Percentiles rank a stretch among this genome's conserved stretches.
Conservation (phyloP, 2,797 vertebrate species). For the Semaprochilodus insignis region DNA sequence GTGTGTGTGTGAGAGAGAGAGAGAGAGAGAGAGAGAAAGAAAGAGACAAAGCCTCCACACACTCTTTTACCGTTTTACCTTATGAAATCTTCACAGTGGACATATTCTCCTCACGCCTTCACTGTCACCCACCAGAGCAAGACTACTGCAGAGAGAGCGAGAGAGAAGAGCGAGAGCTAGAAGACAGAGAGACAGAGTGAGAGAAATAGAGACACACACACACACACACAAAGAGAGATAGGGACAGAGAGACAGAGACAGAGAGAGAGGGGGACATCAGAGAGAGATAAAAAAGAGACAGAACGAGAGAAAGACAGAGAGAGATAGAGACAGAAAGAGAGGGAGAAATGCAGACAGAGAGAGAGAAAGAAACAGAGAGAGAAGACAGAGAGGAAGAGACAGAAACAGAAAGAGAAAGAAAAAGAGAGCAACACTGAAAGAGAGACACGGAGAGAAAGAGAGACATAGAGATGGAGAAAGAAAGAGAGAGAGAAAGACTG, state of each 20-base stretch:
- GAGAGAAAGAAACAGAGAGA: too few species aligned
- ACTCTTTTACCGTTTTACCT: slow-evolving; percentile 38
- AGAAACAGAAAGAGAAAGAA: not conserved
- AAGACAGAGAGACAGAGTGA: not conserved
- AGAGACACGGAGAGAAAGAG: not conserved
- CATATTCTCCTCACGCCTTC: slow-evolving; percentile 30
- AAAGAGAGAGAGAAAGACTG: too few species aligned
- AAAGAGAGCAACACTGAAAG: not conserved
- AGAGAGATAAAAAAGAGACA: too few species aligned
- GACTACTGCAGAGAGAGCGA: slow-evolving; percentile 9
- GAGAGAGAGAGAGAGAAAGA: not conserved
- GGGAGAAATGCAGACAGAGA: too few species aligned
- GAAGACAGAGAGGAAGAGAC: too few species aligned
- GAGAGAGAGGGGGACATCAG: not conserved
- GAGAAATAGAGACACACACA: not conserved
- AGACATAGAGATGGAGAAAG: too few species aligned
- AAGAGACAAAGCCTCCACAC: slow-evolving; percentile 21
- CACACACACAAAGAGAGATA: not conserved
- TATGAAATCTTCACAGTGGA: slow-evolving; percentile 50
- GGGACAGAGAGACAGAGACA: not conserved
- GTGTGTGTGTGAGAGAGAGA: slow-evolving; percentile 21
- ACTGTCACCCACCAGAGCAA: slow-evolving; percentile 42
- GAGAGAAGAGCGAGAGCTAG: not conserved
- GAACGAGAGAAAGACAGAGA: too few species aligned
- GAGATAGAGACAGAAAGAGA: too few species aligned